A percentile compares a stretch with the other conserved stretches of the same genome.
phyloP scores from a whole-genome alignment of 2,888 invertebrate species.

The Lasioglossum morio region DNA sequence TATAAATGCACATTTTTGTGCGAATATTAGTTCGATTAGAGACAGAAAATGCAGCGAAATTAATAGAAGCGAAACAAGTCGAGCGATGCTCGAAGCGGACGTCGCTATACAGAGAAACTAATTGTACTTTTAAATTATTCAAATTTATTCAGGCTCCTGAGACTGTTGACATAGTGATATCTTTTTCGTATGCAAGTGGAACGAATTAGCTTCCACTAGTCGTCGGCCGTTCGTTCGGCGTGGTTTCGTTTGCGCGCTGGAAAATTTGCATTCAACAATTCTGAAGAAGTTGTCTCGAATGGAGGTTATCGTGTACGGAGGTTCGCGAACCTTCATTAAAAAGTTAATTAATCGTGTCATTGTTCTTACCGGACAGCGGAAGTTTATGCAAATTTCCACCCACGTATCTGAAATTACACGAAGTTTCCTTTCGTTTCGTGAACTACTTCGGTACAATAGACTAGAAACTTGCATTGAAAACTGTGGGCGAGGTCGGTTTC shows the following conservation, averaged over 20 bases:
- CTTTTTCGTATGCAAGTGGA: constrained; percentile 21
- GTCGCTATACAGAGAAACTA: not conserved
- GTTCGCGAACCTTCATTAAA: not conserved
- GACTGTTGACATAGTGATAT: constrained; percentile 18
- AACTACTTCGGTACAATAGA: not conserved
- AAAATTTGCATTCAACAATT: not conserved
- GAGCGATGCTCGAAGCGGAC: not conserved
- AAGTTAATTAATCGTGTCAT: not conserved
- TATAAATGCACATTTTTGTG: not conserved
- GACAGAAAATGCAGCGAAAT: not conserved
- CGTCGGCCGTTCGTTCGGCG: not conserved
- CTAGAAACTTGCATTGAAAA: not conserved
- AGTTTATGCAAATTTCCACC: not conserved
- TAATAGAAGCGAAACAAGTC: not conserved
- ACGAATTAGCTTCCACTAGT: not conserved
- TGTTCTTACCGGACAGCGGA: not conserved
- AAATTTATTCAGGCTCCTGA: constrained; percentile 23
- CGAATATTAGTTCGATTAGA: not conserved
- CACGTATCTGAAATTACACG: not conserved
- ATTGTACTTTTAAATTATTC: constrained; percentile 25
- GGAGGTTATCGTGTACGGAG: not conserved
- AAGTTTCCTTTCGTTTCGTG: not conserved
- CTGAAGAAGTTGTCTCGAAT: not conserved
- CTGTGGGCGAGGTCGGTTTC: not conserved
- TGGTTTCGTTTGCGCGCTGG: not conserved